Conservation (phyloP, 2,888 invertebrate genomes). For the Axea sp. region DNA sequence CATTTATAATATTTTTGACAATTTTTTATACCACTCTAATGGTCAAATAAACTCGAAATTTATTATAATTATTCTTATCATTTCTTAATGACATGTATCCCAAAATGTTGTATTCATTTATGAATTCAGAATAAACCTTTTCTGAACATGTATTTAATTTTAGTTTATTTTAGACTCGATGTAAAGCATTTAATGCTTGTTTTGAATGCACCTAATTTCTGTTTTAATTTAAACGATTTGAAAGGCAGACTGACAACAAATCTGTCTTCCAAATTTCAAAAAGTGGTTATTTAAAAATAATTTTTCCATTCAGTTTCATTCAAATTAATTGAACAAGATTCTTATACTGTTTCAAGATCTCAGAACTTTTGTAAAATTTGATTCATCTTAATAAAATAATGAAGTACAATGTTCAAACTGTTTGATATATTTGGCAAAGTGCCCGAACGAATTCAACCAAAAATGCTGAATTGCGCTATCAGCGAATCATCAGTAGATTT, state of each 20-base stretch:
- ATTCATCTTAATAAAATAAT: too few relatives aligned
- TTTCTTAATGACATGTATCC: not conserved
- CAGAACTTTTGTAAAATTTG: not conserved
- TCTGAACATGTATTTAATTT: not conserved
- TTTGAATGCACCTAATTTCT: not conserved
- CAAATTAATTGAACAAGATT: not conserved
- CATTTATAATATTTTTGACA: too few relatives aligned
- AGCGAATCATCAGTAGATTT: too few relatives aligned
- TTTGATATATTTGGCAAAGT: too few relatives aligned
- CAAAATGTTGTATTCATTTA: not conserved
- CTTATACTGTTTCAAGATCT: not conserved
- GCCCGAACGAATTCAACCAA: too few relatives aligned
- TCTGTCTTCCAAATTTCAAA: not conserved
- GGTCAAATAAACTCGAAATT: not conserved
- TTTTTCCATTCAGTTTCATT: not conserved
- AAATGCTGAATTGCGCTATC: too few relatives aligned
- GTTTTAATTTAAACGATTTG: not conserved
- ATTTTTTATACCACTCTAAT: too few relatives aligned
- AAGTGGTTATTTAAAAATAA: not conserved
- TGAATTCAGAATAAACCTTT: not conserved
- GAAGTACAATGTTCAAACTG: too few relatives aligned
- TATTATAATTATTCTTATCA: not conserved
- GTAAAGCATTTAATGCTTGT: not conserved
- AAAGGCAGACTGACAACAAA: not conserved
- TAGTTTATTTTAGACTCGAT: not conserved